Base-by-base conservation (phyloP, 2,888 invertebrate species). In the Aspidiotus rigidus region DNA sequence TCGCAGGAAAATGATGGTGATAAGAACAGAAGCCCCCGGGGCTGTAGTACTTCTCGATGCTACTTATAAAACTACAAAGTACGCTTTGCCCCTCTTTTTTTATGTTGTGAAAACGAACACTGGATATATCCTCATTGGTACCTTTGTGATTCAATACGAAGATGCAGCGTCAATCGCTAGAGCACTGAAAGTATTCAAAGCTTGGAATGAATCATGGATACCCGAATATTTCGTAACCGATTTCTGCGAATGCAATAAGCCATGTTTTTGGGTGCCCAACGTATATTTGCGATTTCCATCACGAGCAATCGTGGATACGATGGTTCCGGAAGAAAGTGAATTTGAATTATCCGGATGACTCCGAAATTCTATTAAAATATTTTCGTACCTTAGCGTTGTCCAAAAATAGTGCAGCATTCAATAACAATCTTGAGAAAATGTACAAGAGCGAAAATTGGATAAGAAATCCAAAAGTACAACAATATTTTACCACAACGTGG, bases 211-310 rank as follows among this genome's bases (percentile, higher is more conserved):
- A n/a, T 3, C 2, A 6, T 41, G 61, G 61, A 61, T 41, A 13
- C 61, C 61, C 2, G 7, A 3, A 16, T 61, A 61, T 7, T 61
- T 61, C 7, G 11, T 61, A 1, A 41, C 16, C 1, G 61, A 61
- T 61, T 61, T 41, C 42, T 13, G 42, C 8, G 61, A 41, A 61
- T 13, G 61, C 61, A 7, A 61, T 61, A 2, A 41, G 2, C 3
- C 1, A 13, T 7, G 8, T 11, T 40, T 61, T 41, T 15, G 15
- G 42, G 1, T 15, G 7, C 9, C 42, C 61, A 11, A 8, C 40
- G 1, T 41, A 61, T 2, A 61, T 61, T 11, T 61, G 61, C 16
- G 42, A 41, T 41, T 61, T 61, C 42, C 61, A 61, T n/a, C 11
- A 41, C 7, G 13, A 41, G 13, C 61, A 61, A 61, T 41, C 61